These are phyloP conservation scores for Archips xylosteana DNA, from an alignment of 2,888 invertebrate species.

Conservation along the genomic window DNA sequence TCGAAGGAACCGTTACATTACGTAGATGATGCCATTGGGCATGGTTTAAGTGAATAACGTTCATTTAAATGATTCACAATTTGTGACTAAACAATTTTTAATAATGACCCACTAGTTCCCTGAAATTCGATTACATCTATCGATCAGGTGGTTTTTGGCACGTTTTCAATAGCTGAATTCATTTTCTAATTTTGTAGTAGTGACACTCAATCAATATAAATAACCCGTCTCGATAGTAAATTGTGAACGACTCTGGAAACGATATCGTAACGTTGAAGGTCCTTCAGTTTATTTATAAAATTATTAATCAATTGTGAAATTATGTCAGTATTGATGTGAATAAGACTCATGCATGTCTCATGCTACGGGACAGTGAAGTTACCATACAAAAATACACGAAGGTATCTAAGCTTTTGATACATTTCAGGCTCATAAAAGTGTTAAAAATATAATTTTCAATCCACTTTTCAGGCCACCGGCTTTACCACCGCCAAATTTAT, in stretches of 20 bases:
- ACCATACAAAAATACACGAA: background rate
- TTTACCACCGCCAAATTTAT: too few species aligned
- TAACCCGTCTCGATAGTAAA: slow-evolving; percentile 7
- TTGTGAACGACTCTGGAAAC: slow-evolving; percentile 8
- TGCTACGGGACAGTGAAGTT: slow-evolving; percentile 10
- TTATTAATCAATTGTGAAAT: background rate
- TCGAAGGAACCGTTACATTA: slow-evolving; percentile 22
- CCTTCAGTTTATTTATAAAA: background rate
- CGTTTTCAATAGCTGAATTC: slow-evolving; percentile 56
- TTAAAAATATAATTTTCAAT: too few species aligned
- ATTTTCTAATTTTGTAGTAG: slow-evolving; percentile 52
- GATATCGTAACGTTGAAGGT: slow-evolving; percentile 24
- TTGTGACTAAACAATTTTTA: slow-evolving; percentile 53
- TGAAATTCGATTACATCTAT: slow-evolving; percentile 49
- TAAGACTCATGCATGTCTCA: background rate
- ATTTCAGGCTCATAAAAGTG: background rate
- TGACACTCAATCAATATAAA: slow-evolving; percentile 44
- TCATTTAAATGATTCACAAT: slow-evolving; percentile 40
- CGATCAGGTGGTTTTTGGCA: slow-evolving; percentile 60
- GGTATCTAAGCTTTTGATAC: background rate
- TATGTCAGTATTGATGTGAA: background rate
- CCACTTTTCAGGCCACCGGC: too few species aligned
- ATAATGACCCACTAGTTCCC: slow-evolving; percentile 53
- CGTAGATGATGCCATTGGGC: slow-evolving; percentile 18
- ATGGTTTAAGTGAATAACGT: slow-evolving; percentile 29